Conservation (phyloP, 2,888 invertebrate species). For the Trachelus stipa region DNA sequence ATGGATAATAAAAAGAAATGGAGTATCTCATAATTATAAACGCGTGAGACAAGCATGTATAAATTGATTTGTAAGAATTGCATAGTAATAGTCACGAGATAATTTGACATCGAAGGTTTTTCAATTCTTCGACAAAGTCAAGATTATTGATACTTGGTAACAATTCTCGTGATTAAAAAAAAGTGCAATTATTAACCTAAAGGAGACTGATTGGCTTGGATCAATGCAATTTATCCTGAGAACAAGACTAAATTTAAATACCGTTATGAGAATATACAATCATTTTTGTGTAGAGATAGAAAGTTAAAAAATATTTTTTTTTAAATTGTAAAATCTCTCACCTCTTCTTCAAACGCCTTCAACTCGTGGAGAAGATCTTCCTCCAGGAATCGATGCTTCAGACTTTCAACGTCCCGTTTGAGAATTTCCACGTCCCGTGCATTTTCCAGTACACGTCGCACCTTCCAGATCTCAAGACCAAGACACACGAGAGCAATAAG, state of each 20-base stretch:
- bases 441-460: conserved; percentile 47
- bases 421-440: conserved; percentile 51
- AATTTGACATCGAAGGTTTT: neutral
- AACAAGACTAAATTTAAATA: neutral
- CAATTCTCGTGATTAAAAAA: neutral
- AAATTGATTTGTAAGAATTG: neutral
- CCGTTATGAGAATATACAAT: neutral
- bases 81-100: neutral
- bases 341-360: conserved; percentile 60
- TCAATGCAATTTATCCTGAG: neutral
- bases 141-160: neutral
- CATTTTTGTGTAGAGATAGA: neutral
- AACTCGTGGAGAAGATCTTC: conserved; percentile 56
- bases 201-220: neutral
- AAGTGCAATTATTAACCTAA: neutral
- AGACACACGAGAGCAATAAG: conserved; percentile 49
- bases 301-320: no score
- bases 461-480: conserved; percentile 52
- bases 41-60: neutral
- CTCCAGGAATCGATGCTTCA: conserved; percentile 56
- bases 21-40: neutral
- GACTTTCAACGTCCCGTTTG: conserved; percentile 51
- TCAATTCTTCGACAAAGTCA: neutral
- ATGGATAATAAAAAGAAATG: neutral
- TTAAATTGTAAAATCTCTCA: conserved; percentile 26